Evolutionary conservation across 2,797 vertebrate species (phyloP).

Genomic region (Hirundo rustica): DNA sequence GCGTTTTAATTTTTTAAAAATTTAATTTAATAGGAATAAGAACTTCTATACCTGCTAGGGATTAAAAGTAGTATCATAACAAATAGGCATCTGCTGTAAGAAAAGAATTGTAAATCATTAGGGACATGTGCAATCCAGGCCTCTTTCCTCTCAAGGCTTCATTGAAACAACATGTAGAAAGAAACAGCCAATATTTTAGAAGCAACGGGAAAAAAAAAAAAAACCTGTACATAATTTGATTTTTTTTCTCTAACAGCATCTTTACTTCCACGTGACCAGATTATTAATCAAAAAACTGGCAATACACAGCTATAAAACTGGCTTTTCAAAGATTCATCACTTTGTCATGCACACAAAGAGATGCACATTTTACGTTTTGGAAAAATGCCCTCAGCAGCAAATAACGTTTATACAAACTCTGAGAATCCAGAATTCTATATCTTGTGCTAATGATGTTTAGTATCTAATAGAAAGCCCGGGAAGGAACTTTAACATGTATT

Average conservation of each 20-base stretch:
- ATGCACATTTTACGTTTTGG: neutral
- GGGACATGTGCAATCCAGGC: constrained; percentile 39
- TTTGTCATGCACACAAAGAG: neutral
- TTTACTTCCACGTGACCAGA: constrained; percentile 29
- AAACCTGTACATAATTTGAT: neutral
- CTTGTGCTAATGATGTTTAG: constrained; percentile 55
- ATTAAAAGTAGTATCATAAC: constrained; percentile 2
- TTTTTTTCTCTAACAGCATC: neutral
- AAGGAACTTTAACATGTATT: constrained; percentile 45
- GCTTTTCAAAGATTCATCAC: constrained; percentile 11
- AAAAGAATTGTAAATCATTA: constrained; percentile 1
- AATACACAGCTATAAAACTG: neutral
- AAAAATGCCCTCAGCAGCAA: constrained; percentile 30
- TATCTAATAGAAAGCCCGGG: constrained; percentile 32
- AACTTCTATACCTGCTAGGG: neutral
- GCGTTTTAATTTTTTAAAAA: neutral
- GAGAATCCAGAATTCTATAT: constrained; percentile 12
- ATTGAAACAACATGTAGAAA: constrained; percentile 55
- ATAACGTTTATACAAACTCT: constrained; percentile 16
- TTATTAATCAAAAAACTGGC: constrained; percentile 42
- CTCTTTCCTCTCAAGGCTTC: constrained; percentile 15
- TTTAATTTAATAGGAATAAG: neutral
- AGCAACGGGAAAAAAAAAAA: constrained; percentile 9
- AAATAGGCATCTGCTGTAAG: constrained; percentile 10
- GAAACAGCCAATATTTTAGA: constrained; percentile 31